A percentile compares a stretch with the other conserved stretches of the same genome.
Conservation (phyloP, 2,888 invertebrate genomes). For the Drosophila formosana region DNA sequence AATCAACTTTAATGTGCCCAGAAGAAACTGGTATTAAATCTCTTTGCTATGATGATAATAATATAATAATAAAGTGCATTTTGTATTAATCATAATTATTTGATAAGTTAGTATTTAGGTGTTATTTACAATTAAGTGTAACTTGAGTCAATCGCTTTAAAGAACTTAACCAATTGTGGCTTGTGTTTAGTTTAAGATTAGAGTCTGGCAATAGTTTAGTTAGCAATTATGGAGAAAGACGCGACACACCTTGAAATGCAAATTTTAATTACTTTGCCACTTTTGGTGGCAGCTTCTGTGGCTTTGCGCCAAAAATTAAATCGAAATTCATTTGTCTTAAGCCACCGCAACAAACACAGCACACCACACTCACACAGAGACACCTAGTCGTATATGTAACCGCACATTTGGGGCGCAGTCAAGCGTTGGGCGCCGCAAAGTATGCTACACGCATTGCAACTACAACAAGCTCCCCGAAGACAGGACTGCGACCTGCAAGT, state of each 20-base stretch:
- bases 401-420: conserved; percentile 46
- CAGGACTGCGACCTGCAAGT: conserved; percentile 19
- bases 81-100: no score
- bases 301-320: conserved; percentile 64
- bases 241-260: conserved; percentile 19
- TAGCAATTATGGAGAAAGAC: conserved; percentile 10
- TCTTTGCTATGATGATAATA: no score
- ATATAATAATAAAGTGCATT: no score
- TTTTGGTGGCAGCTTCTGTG: conserved; percentile 57
- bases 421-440: conserved; percentile 37
- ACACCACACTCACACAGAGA: conserved; percentile 6
- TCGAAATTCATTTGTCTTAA: conserved; percentile 70
- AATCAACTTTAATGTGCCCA: no score
- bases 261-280: conserved; percentile 73
- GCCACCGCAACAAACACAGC: conserved; percentile 47
- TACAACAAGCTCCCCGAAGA: conserved; percentile 7
- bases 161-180: neutral
- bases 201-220: conserved; percentile 7
- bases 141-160: neutral
- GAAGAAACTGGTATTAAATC: no score
- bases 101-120: no score
- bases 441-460: conserved; percentile 35
- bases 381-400: conserved; percentile 19
- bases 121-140: no score
- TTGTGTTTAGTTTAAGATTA: neutral